Percentiles rank a stretch among this genome's conserved stretches.
These are phyloP conservation scores for Amia ocellicauda DNA, from an alignment of 2,113 vertebrate genomes.

Conservation along the genomic window DNA sequence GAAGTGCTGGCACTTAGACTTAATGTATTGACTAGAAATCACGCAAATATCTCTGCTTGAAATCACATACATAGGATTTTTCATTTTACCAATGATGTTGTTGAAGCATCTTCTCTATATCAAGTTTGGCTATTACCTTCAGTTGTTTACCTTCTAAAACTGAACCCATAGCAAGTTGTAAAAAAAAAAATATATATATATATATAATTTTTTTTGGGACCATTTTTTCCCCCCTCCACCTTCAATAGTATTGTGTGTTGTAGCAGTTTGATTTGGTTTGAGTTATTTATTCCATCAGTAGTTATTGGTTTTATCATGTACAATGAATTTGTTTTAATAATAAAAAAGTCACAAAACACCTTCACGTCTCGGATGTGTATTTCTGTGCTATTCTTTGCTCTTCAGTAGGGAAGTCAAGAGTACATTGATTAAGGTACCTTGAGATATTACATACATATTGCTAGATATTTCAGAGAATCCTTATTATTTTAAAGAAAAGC, in stretches of 20 bases:
- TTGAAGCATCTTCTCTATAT: background rate
- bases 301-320: constrained; percentile 95
- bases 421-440: no score
- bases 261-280: constrained; percentile 86
- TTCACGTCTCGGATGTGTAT: constrained; percentile 13
- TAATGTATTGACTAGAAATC: constrained; percentile 60
- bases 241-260: constrained; percentile 72
- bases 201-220: constrained; percentile 68
- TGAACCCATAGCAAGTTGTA: background rate
- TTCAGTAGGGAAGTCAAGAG: no score
- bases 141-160: background rate
- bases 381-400: no score
- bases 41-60: constrained; percentile 44
- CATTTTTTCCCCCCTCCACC: constrained; percentile 57
- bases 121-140: background rate
- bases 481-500: no score
- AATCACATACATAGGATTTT: background rate
- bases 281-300: constrained; percentile 99
- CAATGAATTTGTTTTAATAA: constrained; percentile 79
- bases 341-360: constrained; percentile 68
- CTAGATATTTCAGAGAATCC: no score
- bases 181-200: constrained; percentile 29
- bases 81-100: background rate
- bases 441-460: no score
- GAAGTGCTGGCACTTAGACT: constrained; percentile 62